Conservation (phyloP, 92 coral and sea anemone genomes). For the Heliopora coerulea region DNA sequence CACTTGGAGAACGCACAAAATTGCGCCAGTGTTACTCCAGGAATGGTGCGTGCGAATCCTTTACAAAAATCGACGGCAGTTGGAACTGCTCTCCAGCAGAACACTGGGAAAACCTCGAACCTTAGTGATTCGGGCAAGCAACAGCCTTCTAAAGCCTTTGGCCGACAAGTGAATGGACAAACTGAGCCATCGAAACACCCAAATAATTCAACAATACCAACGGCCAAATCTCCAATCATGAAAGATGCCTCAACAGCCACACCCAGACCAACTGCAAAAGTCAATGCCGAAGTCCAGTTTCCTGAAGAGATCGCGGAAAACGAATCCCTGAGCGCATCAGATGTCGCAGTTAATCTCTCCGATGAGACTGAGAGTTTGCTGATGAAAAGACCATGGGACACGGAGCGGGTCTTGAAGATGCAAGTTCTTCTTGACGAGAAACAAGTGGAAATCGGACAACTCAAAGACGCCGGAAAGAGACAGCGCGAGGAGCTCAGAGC, state of each 20-base stretch:
- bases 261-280: slow-evolving; percentile 14
- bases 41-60: neutral
- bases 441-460: slow-evolving; percentile 14
- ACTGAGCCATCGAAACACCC: neutral
- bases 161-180: neutral
- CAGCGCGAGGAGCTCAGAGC: slow-evolving; percentile 21
- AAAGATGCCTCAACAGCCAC: slow-evolving; percentile 38
- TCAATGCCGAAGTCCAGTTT: slow-evolving; percentile 27
- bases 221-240: slow-evolving; percentile 15
- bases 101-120: neutral
- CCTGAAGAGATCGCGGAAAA: slow-evolving; percentile 3
- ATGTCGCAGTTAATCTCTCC: neutral
- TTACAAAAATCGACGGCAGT: neutral
- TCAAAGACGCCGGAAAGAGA: slow-evolving; percentile 10
- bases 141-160: neutral
- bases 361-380: slow-evolving; percentile 33
- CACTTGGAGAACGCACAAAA: neutral
- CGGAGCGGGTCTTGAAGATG: slow-evolving; percentile 37
- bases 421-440: slow-evolving; percentile 38
- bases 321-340: neutral
- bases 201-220: neutral
- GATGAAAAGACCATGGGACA: slow-evolving; percentile 34
- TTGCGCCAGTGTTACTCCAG: neutral
- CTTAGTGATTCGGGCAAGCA: neutral
- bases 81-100: neutral